Evolutionary conservation across 1,140 invertebrate genomes (phyloP).

Genomic region (Leptopilina boulardi): DNA sequence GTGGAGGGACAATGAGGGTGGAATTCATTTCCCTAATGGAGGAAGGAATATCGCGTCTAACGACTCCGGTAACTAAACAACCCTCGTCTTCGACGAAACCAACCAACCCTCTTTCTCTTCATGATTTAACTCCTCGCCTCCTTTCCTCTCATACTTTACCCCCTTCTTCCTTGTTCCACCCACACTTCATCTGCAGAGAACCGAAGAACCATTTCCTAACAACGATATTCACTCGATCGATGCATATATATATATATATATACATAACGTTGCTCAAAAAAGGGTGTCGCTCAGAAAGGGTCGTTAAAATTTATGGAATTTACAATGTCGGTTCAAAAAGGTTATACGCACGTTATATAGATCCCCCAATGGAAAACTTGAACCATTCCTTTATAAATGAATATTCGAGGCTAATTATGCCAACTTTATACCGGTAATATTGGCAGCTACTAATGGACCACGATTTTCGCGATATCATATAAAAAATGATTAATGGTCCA

Average conservation of each 20-base stretch:
- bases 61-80: conserved; percentile 52
- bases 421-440: neutral
- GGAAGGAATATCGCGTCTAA: conserved; percentile 53
- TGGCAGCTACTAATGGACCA: conserved; percentile 8
- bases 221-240: conserved; percentile 38
- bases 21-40: conserved; percentile 57
- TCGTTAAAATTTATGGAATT: conserved; percentile 56
- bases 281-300: conserved; percentile 28
- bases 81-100: conserved; percentile 40
- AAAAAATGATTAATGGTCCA: neutral
- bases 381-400: neutral
- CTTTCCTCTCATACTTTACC: too few relatives aligned
- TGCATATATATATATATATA: neutral
- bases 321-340: conserved; percentile 48
- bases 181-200: conserved; percentile 27
- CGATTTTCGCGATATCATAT: neutral
- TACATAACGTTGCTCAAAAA: neutral
- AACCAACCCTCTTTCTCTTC: neutral
- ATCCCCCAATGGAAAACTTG: neutral
- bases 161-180: neutral
- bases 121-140: conserved; percentile 8
- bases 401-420: neutral
- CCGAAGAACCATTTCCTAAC: conserved; percentile 22
- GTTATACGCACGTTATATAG: neutral
- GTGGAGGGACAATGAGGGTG: conserved; percentile 39